Evolutionary conservation across 2,797 vertebrate species (phyloP).

Genomic region (Remorina albescens): DNA sequence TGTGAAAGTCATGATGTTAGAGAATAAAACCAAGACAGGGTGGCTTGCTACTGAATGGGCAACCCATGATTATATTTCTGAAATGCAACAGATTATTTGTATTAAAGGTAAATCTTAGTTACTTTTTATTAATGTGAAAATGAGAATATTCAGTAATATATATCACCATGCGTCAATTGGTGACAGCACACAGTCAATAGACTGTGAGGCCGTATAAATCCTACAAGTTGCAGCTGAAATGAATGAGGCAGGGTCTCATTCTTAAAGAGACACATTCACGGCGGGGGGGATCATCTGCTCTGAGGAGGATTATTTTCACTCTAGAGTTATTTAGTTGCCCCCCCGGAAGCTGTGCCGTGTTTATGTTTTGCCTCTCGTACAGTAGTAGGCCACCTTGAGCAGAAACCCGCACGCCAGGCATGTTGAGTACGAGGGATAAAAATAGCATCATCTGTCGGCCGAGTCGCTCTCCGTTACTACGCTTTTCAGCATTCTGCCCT

Average conservation of each 20-base stretch:
- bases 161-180: no score
- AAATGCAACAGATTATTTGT: not conserved
- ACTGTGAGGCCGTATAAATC: slow-evolving; percentile 21
- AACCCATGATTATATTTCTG: not conserved
- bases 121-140: no score
- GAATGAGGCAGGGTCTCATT: slow-evolving; percentile 52
- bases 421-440: slow-evolving; percentile 79
- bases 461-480: slow-evolving; percentile 82
- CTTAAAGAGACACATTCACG: slow-evolving; percentile 47
- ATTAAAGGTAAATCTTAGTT: not conserved
- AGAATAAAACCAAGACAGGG: not conserved
- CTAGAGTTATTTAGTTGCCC: not conserved
- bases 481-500: slow-evolving; percentile 84
- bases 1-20: not conserved
- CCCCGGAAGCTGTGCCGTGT: slow-evolving; percentile 43
- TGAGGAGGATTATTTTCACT: not conserved
- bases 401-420: slow-evolving; percentile 78
- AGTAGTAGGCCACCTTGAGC: slow-evolving; percentile 71
- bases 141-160: no score
- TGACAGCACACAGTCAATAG: not conserved
- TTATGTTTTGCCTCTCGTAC: slow-evolving; percentile 47
- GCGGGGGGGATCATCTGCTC: not conserved
- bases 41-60: not conserved
- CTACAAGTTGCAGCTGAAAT: slow-evolving; percentile 67
- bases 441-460: slow-evolving; percentile 82